Conservation (phyloP, 2,888 invertebrate species). For the Conomelus anceps region DNA sequence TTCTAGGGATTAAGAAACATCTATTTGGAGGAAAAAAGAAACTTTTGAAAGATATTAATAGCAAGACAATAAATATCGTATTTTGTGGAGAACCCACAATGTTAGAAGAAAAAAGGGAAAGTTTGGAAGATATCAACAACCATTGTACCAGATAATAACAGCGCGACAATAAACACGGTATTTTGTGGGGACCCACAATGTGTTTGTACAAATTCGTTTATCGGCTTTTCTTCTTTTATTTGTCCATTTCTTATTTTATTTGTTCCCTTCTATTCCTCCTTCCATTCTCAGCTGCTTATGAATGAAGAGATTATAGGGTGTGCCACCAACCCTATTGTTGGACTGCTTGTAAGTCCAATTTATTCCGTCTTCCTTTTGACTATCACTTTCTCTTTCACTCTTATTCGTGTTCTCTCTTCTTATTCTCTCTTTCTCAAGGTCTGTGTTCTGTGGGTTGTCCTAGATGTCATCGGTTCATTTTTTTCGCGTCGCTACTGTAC, state of each 20-base stretch:
- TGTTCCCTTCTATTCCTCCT: background rate
- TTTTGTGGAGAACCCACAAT: too few relatives aligned
- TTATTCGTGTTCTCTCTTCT: background rate
- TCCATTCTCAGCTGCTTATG: background rate
- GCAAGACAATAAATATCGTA: too few relatives aligned
- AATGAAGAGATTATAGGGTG: background rate
- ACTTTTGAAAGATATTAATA: too few relatives aligned
- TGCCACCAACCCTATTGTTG: background rate
- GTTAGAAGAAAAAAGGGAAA: background rate
- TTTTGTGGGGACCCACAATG: background rate
- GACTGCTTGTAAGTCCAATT: background rate
- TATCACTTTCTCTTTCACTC: background rate
- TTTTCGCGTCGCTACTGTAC: background rate
- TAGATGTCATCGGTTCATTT: background rate
- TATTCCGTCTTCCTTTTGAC: background rate
- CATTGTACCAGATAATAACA: background rate
- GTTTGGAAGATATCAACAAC: background rate
- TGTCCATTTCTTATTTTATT: background rate
- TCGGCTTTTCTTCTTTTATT: background rate
- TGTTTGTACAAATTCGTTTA: background rate
- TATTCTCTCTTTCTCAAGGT: background rate
- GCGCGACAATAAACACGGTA: background rate
- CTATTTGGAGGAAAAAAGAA: too few relatives aligned
- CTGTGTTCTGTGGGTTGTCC: background rate
- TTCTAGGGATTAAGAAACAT: too few relatives aligned